Percentiles rank a stretch among this genome's conserved stretches.
Conservation (phyloP, 2,797 vertebrate genomes). For the Kryptolebias ocellatus region DNA sequence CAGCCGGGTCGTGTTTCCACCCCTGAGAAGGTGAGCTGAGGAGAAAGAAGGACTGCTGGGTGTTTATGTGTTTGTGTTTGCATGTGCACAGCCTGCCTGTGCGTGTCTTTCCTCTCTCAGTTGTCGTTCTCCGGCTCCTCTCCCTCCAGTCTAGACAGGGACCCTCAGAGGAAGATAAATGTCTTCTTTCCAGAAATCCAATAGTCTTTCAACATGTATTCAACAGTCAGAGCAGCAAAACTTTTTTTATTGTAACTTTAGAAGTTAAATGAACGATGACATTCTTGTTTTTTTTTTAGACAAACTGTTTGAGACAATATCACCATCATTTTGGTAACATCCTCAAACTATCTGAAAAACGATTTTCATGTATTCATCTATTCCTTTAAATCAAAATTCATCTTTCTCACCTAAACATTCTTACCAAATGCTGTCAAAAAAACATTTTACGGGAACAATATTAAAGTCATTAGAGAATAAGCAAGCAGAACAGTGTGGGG, state of each 20-base stretch:
- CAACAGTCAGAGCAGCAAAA: conserved; percentile 45
- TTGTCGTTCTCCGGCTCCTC: conserved; percentile 11
- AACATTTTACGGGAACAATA: too few species aligned
- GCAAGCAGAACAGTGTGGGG: too few species aligned
- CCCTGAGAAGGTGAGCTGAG: conserved; percentile 13
- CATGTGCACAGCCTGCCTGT: background rate
- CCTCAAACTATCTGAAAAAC: too few species aligned
- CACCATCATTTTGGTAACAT: too few species aligned
- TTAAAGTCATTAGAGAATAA: too few species aligned
- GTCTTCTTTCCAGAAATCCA: conserved; percentile 49
- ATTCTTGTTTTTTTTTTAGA: background rate
- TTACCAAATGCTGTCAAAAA: too few species aligned
- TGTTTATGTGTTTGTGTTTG: background rate
- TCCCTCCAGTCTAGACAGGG: conserved; percentile 17
- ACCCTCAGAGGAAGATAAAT: conserved; percentile 56
- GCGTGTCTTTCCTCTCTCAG: background rate
- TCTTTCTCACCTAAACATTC: too few species aligned
- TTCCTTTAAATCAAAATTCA: too few species aligned
- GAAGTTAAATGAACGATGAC: conserved; percentile 14
- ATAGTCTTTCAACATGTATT: conserved; percentile 57
- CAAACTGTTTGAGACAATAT: background rate
- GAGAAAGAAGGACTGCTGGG: conserved; percentile 1
- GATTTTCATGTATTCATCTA: too few species aligned
- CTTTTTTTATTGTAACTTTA: conserved; percentile 32
- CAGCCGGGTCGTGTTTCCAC: conserved; percentile 40